A percentile compares a stretch with the other conserved stretches of the same genome.
Evolutionary conservation across 2,113 vertebrate species (phyloP).

Genomic region (Ciconia boyciana): DNA sequence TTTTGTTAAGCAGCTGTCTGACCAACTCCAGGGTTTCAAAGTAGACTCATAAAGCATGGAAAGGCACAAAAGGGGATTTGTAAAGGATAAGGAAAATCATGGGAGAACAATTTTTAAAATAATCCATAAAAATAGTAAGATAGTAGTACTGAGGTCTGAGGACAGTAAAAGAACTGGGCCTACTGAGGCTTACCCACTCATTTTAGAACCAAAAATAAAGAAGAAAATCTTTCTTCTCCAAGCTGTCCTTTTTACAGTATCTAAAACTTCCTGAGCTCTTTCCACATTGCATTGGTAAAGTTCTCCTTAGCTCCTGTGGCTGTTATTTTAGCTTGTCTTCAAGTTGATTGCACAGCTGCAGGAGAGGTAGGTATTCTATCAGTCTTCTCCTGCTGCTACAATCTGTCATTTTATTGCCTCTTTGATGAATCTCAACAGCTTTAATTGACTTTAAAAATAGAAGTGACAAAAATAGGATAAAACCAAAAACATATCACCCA

Average conservation of each 20-base stretch:
- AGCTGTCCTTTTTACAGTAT: neutral
- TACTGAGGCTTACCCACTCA: neutral
- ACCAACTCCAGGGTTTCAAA: neutral
- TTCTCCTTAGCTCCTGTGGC: neutral
- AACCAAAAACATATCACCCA: neutral
- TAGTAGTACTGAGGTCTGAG: neutral
- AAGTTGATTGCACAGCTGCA: neutral
- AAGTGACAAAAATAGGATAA: neutral
- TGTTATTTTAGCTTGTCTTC: neutral
- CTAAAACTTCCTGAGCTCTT: neutral
- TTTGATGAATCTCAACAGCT: slow-evolving; percentile 12
- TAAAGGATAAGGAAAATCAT: neutral
- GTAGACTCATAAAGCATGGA: neutral
- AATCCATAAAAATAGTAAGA: neutral
- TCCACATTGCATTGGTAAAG: neutral
- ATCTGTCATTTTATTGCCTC: neutral
- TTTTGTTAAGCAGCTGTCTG: neutral
- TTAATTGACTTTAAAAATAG: slow-evolving; percentile 46
- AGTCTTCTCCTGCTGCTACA: neutral
- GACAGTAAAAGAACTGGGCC: neutral
- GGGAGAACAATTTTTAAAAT: neutral
- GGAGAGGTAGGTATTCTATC: neutral
- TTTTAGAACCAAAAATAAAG: neutral
- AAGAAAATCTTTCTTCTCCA: neutral
- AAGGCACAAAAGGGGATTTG: neutral